Percentiles rank a stretch among this genome's conserved stretches.
phyloP scores from a whole-genome alignment of 1,140 invertebrate genomes.

The Bombus terrestris region DNA sequence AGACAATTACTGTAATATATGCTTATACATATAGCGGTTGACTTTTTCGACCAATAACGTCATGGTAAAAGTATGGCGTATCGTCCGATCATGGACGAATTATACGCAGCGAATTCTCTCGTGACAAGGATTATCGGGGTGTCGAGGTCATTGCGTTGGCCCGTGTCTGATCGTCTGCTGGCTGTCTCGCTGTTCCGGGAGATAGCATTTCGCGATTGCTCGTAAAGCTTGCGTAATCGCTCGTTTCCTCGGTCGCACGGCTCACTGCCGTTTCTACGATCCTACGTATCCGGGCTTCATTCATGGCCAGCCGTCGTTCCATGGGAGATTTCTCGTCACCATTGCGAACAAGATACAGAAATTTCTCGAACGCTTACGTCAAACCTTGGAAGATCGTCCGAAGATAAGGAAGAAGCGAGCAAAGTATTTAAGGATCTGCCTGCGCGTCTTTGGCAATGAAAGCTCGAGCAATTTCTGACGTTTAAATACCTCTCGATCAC shows the following conservation, averaged over 20 bases:
- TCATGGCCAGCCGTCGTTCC: conserved; percentile 31
- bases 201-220: conserved; percentile 57
- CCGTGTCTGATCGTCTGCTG: conserved; percentile 3
- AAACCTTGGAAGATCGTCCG: background rate
- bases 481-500: too few relatives aligned
- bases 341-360: background rate
- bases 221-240: conserved; percentile 68
- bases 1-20: background rate
- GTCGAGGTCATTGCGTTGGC: background rate
- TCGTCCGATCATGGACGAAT: background rate
- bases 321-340: conserved; percentile 43
- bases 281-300: conserved; percentile 13
- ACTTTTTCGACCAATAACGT: background rate
- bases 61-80: rapidly evolving
- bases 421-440: too few relatives aligned
- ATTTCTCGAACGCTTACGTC: background rate
- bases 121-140: background rate
- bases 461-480: too few relatives aligned
- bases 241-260: conserved; percentile 52
- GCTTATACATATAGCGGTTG: background rate
- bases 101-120: background rate
- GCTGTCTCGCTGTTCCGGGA: conserved; percentile 19
- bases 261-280: conserved; percentile 40
- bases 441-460: too few relatives aligned
- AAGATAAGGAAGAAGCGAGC: too few relatives aligned